A percentile compares a stretch with the other conserved stretches of the same genome.
These are phyloP conservation scores for Zeugodacus cucurbitae DNA, from an alignment of 1,140 invertebrate species.

Conservation along the genomic window DNA sequence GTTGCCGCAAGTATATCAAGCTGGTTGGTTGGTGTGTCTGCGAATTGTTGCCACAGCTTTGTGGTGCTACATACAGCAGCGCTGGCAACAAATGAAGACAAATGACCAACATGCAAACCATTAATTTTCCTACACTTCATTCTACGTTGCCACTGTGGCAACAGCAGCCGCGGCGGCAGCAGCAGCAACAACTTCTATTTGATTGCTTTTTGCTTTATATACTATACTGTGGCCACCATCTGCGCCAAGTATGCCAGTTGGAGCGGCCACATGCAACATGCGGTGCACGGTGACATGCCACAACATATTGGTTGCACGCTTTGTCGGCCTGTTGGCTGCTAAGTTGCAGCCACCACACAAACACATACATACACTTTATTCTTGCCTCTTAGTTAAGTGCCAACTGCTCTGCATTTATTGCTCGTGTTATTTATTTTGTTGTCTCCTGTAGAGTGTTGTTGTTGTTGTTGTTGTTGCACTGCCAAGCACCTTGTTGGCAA, in stretches of 20 bases:
- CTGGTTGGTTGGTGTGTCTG: neutral
- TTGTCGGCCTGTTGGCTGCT: conserved; percentile 9
- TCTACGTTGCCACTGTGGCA: neutral
- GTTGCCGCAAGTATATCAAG: conserved; percentile 10
- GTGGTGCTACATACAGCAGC: neutral
- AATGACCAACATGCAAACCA: conserved; percentile 60
- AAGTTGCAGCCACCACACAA: neutral
- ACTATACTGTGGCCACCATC: too few relatives aligned
- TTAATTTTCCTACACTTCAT: conserved; percentile 53
- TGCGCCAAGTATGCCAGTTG: neutral
- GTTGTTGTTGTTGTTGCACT: neutral
- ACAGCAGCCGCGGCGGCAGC: neutral
- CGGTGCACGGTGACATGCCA: conserved; percentile 7
- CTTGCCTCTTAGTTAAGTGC: neutral
- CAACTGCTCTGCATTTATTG: neutral
- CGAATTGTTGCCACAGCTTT: neutral
- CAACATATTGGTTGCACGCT: neutral
- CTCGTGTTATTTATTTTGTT: neutral
- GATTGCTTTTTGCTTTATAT: neutral
- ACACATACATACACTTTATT: neutral
- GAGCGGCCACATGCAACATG: conserved; percentile 29
- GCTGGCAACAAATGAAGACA: conserved; percentile 58
- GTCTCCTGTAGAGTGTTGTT: neutral
- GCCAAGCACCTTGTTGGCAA: neutral
- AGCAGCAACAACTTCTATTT: neutral